phyloP scores from a whole-genome alignment of 2,888 invertebrate species.

The Pheosia tremula region DNA sequence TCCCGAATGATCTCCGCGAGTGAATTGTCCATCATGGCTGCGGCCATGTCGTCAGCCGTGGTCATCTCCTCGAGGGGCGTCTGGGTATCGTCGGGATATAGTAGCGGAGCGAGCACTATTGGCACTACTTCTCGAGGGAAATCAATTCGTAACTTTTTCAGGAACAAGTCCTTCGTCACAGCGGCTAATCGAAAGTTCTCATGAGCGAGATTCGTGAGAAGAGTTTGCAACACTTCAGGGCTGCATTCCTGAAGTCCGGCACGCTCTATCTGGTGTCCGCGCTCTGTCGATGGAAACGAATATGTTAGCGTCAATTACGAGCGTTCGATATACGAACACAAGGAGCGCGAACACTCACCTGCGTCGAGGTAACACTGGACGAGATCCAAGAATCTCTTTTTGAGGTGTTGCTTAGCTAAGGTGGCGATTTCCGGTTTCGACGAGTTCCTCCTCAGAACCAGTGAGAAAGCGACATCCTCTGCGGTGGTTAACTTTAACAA shows the following conservation, averaged over 20 bases:
- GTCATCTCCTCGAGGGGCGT: constrained; percentile 86
- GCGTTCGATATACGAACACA: not conserved
- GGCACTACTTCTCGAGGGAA: constrained; percentile 95
- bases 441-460: constrained; percentile 92
- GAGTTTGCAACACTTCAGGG: constrained; percentile 94
- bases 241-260: constrained; percentile 96
- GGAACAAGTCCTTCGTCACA: constrained; percentile 91
- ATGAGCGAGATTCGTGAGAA: constrained; percentile 87
- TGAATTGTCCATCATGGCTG: constrained; percentile 89
- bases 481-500: constrained; percentile 93
- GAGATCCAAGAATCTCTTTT: constrained; percentile 92
- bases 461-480: constrained; percentile 95
- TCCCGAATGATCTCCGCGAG: constrained; percentile 96
- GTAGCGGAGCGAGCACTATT: constrained; percentile 93
- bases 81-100: constrained; percentile 92
- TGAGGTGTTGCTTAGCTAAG: constrained; percentile 91
- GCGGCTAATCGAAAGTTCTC: constrained; percentile 87
- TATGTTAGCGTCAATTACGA: constrained; percentile 9
- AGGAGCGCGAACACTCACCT: constrained; percentile 73
- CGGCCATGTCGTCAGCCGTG: constrained; percentile 85
- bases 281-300: constrained; percentile 70
- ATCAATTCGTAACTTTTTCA: constrained; percentile 92
- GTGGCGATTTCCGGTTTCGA: constrained; percentile 91
- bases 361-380: constrained; percentile 94
- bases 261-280: constrained; percentile 87